Percentiles rank a stretch among this genome's conserved stretches.
Conservation (phyloP, 2,113 vertebrate species). For the Pelecanus crispus region DNA sequence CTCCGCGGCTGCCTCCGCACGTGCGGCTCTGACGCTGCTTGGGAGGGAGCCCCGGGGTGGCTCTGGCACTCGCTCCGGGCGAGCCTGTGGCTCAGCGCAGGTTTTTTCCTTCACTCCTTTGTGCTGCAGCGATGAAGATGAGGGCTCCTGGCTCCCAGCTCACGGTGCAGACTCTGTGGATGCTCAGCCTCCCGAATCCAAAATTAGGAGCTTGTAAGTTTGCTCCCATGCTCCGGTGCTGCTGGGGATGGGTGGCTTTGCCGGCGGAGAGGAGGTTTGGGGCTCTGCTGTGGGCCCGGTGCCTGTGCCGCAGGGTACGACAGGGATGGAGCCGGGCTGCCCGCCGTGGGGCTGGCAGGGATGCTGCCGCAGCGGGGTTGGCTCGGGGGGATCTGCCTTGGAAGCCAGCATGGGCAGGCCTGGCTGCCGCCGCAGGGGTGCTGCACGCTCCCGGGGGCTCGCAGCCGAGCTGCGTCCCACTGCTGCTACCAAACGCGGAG, state of each 20-base stretch:
- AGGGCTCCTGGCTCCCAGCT: slow-evolving; percentile 68
- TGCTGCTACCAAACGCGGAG: background rate
- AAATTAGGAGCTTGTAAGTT: slow-evolving; percentile 89
- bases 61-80: background rate
- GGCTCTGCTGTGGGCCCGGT: background rate
- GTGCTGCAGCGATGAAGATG: slow-evolving; percentile 82
- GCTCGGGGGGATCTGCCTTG: background rate
- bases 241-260: background rate
- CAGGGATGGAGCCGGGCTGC: background rate
- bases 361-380: background rate
- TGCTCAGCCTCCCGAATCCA: slow-evolving; percentile 78
- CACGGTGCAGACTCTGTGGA: slow-evolving; percentile 62
- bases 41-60: background rate
- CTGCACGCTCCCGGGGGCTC: rapidly evolving
- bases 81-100: background rate
- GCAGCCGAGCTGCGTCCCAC: rapidly evolving
- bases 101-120: background rate
- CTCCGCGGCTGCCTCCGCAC: background rate
- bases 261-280: background rate
- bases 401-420: background rate
- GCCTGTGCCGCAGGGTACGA: background rate
- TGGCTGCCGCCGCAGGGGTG: background rate
- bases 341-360: background rate
- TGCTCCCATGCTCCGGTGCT: background rate
- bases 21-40: background rate